Percentiles rank a stretch among this genome's conserved stretches.
Evolutionary conservation across 2,888 invertebrate genomes (phyloP).

Genomic region (Folsomia manolachei): DNA sequence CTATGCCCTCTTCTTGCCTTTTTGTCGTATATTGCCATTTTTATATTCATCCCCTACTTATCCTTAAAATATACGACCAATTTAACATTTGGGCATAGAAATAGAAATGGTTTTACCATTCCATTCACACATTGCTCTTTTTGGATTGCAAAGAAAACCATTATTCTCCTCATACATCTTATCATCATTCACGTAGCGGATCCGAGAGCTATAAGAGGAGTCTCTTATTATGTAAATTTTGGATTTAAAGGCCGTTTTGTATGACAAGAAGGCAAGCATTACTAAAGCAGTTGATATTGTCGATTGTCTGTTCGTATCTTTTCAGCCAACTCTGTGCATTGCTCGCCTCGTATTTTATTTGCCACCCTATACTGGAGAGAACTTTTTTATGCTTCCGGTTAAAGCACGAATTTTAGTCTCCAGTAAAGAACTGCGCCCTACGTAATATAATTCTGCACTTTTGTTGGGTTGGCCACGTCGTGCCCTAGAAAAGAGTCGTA

Average conservation of each 20-base stretch:
- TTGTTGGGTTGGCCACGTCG: neutral
- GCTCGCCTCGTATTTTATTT: no score
- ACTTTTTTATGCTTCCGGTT: neutral
- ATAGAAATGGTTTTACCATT: neutral
- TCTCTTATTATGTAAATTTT: slow-evolving; percentile 7
- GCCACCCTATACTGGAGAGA: no score
- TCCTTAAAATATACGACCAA: neutral
- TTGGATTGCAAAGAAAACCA: neutral
- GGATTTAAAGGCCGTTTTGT: slow-evolving; percentile 3
- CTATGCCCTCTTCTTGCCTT: no score
- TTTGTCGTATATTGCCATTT: neutral
- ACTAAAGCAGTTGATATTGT: neutral
- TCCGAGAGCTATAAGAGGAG: neutral
- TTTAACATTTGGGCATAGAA: neutral
- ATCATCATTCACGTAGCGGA: neutral
- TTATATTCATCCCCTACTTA: neutral
- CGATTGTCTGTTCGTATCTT: neutral
- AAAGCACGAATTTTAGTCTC: neutral
- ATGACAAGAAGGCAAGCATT: neutral
- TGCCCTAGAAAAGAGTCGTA: neutral
- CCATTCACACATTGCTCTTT: neutral
- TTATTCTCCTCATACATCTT: neutral
- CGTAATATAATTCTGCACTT: neutral
- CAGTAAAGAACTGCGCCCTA: neutral
- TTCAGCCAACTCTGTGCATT: no score